phyloP scores from a whole-genome alignment of 2,888 invertebrate species.

The Encarsia formosa region DNA sequence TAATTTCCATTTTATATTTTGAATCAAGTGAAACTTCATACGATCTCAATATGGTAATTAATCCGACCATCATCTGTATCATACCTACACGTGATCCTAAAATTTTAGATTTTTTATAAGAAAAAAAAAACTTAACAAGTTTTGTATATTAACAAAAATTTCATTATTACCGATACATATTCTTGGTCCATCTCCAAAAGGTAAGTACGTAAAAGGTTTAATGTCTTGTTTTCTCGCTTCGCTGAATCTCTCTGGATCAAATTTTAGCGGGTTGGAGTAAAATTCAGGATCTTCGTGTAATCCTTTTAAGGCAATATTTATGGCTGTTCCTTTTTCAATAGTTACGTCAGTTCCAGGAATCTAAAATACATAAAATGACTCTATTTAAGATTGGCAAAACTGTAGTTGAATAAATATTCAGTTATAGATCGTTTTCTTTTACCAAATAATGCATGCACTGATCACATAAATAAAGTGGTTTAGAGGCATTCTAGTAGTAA shows the following conservation, averaged over 20 bases:
- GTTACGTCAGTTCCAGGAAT: constrained; percentile 38
- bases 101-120: too few species aligned
- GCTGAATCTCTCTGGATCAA: constrained; percentile 41
- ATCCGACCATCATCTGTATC: constrained; percentile 35
- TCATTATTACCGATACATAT: constrained; percentile 40
- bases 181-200: constrained; percentile 42
- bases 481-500: too few species aligned
- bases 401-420: too few species aligned
- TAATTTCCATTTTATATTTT: constrained; percentile 23
- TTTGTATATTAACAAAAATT: too few species aligned
- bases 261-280: constrained; percentile 32
- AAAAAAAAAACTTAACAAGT: too few species aligned
- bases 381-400: too few species aligned
- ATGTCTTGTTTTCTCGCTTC: constrained; percentile 38
- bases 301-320: constrained; percentile 34
- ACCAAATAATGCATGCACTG: too few species aligned
- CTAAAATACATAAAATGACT: constrained; percentile 27
- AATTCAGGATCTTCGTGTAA: constrained; percentile 37
- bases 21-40: constrained; percentile 37
- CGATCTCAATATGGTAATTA: constrained; percentile 36
- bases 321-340: constrained; percentile 37
- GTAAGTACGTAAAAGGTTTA: constrained; percentile 35
- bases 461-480: too few species aligned
- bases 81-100: constrained; percentile 36
- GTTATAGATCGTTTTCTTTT: too few species aligned